Base-by-base conservation (phyloP, 92 coral and sea anemone genomes). In the Chrysogorgia sp. region DNA sequence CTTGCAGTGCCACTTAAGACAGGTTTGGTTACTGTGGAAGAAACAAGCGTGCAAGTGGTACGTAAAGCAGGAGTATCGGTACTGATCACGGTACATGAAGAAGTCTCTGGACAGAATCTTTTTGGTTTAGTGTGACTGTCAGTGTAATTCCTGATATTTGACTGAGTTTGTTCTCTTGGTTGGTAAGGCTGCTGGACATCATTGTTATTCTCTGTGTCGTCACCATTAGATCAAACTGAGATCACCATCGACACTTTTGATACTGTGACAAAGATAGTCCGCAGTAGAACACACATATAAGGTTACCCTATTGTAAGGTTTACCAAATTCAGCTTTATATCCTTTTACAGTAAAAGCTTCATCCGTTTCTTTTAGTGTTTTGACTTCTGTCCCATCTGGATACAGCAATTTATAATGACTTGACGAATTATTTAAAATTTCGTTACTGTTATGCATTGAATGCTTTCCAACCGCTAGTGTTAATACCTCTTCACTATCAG, bases 261-360 rank as follows among this genome's bases (percentile, higher is more conserved):
- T 24, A 17, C 52, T 83, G 48, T 67, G 33, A 41, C 65, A 65
- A 43, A 63, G 63, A 49, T 60, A 83, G 32, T 83, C 86, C 49
- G 76, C 75, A 67, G 71, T 58, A 72, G 57, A 32, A 56, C 89
- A 85, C 58, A 85, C 40, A 70, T 72, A 81, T 9, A 81, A 72
- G 37, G 89, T 80, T 72, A 85, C 24, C 76, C 89, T 24, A 55
- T 74, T 85, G 41, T 71, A 85, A 23, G 89, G 89, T 40, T 81
- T 74, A n/a, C 86, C 89, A 65, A 81, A 26, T 85, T 85, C 89
- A 62, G 22, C 29, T 80, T 81, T 81, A 24, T 84, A 85, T 57
- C 74, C 58, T 43, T 63, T 69, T 41, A 81, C 62, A 79, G 75
- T 61, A 48, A 85, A 85, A 19, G 76, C 58, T 32, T 85, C 61